phyloP scores from a whole-genome alignment of 1,140 invertebrate species.

The Dufourea novaeangliae region DNA sequence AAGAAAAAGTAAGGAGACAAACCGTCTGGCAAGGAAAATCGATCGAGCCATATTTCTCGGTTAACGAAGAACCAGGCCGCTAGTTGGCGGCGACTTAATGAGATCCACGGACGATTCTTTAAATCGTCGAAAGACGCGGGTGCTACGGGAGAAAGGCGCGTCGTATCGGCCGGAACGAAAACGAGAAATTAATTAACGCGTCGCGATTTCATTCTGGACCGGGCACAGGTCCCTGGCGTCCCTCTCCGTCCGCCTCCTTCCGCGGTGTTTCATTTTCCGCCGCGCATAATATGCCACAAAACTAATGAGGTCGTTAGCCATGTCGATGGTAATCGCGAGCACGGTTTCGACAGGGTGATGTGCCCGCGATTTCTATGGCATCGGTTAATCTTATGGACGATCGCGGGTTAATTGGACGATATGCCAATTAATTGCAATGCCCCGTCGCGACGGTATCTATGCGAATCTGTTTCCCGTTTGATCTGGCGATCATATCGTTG shows the following conservation, averaged over 20 bases:
- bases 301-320: conserved; percentile 51
- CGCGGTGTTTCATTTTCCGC: not conserved
- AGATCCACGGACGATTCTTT: conserved; percentile 22
- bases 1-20: too few species aligned
- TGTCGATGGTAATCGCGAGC: conserved; percentile 1
- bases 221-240: not conserved
- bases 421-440: not conserved
- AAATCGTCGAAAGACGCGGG: conserved; percentile 26
- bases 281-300: conserved; percentile 31
- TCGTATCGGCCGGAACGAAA: not conserved
- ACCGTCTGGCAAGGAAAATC: not conserved
- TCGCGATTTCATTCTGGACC: conserved; percentile 20
- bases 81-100: conserved; percentile 17
- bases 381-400: conserved; percentile 31
- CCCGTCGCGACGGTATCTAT: not conserved
- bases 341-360: not conserved
- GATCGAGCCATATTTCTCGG: not conserved
- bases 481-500: not conserved
- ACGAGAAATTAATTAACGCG: conserved; percentile 48
- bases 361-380: not conserved
- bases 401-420: conserved; percentile 31
- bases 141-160: too few species aligned
- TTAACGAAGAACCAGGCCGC: not conserved
- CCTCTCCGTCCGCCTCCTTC: not conserved
- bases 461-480: not conserved